These are phyloP conservation scores for Limanda limanda DNA, from an alignment of 2,113 vertebrate species.

Conservation along the genomic window DNA sequence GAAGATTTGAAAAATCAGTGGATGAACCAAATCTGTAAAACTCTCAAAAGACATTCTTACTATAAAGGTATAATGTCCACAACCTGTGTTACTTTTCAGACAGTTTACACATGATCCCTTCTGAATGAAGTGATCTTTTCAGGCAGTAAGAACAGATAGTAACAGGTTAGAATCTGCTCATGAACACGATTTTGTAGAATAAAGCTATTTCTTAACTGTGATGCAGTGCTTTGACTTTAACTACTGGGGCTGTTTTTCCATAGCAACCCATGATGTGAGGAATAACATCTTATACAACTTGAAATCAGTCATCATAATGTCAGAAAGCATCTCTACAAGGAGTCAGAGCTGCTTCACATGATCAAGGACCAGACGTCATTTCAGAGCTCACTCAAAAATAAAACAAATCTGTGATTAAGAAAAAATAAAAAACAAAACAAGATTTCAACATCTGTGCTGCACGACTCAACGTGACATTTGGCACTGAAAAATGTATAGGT, in stretches of 20 bases:
- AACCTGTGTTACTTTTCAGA: slow-evolving; percentile 23
- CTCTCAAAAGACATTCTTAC: no score
- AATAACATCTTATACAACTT: slow-evolving; percentile 7
- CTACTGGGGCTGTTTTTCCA: slow-evolving; percentile 38
- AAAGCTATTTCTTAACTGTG: slow-evolving; percentile 16
- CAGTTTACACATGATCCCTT: slow-evolving; percentile 17
- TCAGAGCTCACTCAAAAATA: not conserved
- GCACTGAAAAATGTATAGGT: slow-evolving; percentile 62
- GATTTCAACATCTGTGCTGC: slow-evolving; percentile 27
- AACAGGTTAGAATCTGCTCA: not conserved
- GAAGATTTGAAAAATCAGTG: not conserved
- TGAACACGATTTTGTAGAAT: slow-evolving; percentile 24
- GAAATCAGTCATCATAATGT: slow-evolving; percentile 42
- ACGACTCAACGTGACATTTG: slow-evolving; percentile 53
- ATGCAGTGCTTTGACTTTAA: slow-evolving; percentile 21
- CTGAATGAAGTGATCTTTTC: slow-evolving; percentile 39
- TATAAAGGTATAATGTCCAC: slow-evolving; percentile 7
- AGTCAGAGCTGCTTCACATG: slow-evolving; percentile 14
- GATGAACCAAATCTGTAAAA: not conserved
- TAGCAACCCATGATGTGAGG: slow-evolving; percentile 30
- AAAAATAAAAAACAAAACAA: slow-evolving; percentile 1
- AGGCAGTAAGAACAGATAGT: slow-evolving; percentile 25
- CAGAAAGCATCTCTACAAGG: slow-evolving; percentile 30
- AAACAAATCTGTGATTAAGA: slow-evolving; percentile 1
- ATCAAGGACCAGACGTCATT: slow-evolving; percentile 14